Percentiles rank a stretch among this genome's conserved stretches.
Evolutionary conservation across 2,113 vertebrate genomes (phyloP).

Genomic region (Empidonax traillii): DNA sequence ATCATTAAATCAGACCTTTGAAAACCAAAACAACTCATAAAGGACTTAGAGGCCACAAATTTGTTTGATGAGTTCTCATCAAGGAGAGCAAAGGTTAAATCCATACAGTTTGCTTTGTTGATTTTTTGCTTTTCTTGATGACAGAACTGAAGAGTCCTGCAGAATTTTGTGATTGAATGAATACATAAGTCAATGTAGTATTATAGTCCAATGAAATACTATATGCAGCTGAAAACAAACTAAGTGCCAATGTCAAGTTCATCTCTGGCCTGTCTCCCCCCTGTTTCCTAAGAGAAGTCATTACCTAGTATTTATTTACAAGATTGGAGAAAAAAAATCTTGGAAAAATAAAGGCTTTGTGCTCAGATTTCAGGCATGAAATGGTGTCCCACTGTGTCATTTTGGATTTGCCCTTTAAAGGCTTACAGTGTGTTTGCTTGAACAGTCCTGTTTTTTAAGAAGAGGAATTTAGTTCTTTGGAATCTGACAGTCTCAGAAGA

Average conservation of each 20-base stretch:
- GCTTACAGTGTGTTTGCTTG: not conserved
- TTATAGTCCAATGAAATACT: constrained; percentile 23
- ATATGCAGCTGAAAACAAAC: constrained; percentile 26
- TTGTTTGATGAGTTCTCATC: not conserved
- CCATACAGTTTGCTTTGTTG: not conserved
- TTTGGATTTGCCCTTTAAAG: constrained; percentile 40
- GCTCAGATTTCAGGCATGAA: constrained; percentile 28
- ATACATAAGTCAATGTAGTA: constrained; percentile 27
- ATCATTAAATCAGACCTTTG: constrained; percentile 21
- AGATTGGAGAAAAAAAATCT: not conserved
- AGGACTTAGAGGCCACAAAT: not conserved
- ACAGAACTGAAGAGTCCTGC: constrained; percentile 22
- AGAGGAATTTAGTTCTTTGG: constrained; percentile 35
- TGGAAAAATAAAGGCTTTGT: constrained; percentile 38
- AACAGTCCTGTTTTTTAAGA: not conserved
- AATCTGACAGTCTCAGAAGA: constrained; percentile 44
- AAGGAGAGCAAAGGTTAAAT: constrained; percentile 21
- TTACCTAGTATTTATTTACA: constrained; percentile 52
- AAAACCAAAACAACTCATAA: not conserved
- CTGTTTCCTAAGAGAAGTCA: constrained; percentile 9
- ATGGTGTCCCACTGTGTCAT: constrained; percentile 39
- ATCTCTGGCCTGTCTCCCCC: constrained; percentile 18
- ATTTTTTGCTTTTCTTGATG: not conserved
- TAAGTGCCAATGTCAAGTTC: constrained; percentile 49
- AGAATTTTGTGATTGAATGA: constrained; percentile 37